These are phyloP conservation scores for Babylonia areolata DNA, from an alignment of 1,140 invertebrate species.

Conservation along the genomic window DNA sequence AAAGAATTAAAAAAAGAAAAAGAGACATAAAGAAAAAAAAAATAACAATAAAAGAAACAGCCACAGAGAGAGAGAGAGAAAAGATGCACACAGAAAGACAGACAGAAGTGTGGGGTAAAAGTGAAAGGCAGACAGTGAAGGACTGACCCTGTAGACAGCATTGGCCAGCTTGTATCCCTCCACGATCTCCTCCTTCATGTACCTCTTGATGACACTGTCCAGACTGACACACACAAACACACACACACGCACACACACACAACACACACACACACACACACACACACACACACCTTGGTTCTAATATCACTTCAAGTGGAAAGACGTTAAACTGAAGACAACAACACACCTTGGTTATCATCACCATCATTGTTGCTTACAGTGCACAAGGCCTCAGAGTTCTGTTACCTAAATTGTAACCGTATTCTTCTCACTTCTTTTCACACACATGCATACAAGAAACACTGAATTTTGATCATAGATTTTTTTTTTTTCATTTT, in stretches of 20 bases:
- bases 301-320: too few species aligned
- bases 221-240: conserved; percentile 80
- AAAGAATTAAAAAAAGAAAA: neutral
- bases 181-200: conserved; percentile 97
- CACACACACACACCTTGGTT: neutral
- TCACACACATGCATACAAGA: too few species aligned
- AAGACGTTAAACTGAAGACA: too few species aligned
- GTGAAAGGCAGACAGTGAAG: neutral
- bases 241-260: neutral
- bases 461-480: too few species aligned
- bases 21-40: neutral
- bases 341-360: neutral
- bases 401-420: too few species aligned
- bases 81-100: too few species aligned
- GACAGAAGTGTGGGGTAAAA: too few species aligned
- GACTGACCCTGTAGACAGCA: conserved; percentile 82
- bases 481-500: too few species aligned
- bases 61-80: neutral
- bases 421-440: too few species aligned
- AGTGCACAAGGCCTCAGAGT: too few species aligned
- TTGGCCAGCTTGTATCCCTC: conserved; percentile 92
- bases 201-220: conserved; percentile 94
- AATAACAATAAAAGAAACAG: neutral
- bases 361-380: neutral
- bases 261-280: neutral